Evolutionary conservation across 1,140 invertebrate genomes (phyloP).

Genomic region (Drosophila navojoa): DNA sequence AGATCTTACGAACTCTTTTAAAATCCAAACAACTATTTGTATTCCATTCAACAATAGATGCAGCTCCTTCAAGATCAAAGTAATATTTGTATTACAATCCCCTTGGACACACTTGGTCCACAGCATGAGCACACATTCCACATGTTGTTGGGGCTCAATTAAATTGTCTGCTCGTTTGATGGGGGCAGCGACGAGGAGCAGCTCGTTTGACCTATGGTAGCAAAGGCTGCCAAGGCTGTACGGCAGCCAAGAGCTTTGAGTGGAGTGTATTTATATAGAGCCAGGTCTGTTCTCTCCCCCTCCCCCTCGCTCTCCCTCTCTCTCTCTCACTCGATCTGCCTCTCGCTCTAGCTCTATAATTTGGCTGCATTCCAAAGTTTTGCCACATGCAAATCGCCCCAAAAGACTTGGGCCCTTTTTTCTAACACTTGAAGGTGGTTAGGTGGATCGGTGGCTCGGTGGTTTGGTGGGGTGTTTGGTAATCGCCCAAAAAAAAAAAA

Average conservation of each 20-base stretch:
- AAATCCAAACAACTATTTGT: too few species aligned
- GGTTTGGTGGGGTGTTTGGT: slow-evolving; percentile 2
- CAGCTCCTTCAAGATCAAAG: too few species aligned
- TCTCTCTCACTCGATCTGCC: neutral
- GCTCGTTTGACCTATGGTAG: slow-evolving; percentile 37
- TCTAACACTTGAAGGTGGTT: slow-evolving; percentile 34
- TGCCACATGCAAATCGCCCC: slow-evolving; percentile 68
- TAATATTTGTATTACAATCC: neutral
- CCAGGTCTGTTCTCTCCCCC: slow-evolving; percentile 1
- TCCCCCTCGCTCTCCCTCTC: slow-evolving; percentile 2
- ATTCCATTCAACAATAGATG: too few species aligned
- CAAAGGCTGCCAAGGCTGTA: slow-evolving; percentile 55
- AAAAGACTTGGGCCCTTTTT: slow-evolving; percentile 34
- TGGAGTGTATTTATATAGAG: slow-evolving; percentile 42
- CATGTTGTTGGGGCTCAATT: slow-evolving; percentile 35
- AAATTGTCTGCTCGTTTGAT: slow-evolving; percentile 52
- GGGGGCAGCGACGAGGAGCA: slow-evolving; percentile 6
- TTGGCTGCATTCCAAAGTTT: slow-evolving; percentile 53
- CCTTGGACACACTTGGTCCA: neutral
- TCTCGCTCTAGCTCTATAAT: slow-evolving; percentile 34
- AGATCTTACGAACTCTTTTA: too few species aligned
- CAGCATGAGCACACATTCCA: slow-evolving; percentile 21
- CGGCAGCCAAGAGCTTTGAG: slow-evolving; percentile 30
- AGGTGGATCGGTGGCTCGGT: neutral
- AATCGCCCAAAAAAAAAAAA: neutral